A percentile compares a stretch with the other conserved stretches of the same genome.
These are phyloP conservation scores for Anthopleura xanthogrammica DNA, from an alignment of 92 coral and sea anemone genomes.

Conservation along the genomic window DNA sequence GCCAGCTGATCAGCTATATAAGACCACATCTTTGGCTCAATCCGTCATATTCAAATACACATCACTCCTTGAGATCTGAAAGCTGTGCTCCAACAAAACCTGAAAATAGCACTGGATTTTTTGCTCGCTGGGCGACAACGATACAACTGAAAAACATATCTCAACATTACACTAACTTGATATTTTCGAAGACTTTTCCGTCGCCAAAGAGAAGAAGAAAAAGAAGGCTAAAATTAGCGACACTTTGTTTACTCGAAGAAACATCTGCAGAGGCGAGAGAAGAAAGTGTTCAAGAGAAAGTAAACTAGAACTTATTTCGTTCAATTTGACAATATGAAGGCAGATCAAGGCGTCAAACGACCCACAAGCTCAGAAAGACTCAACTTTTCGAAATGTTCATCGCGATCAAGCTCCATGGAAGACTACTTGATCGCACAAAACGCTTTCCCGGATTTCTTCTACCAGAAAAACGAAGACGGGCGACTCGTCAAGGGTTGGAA, in stretches of 20 bases:
- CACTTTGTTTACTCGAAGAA: not conserved
- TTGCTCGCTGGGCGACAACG: too few species aligned
- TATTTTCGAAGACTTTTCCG: too few species aligned
- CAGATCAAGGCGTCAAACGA: constrained; percentile 24
- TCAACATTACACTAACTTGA: too few species aligned
- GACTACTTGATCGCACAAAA: constrained; percentile 30
- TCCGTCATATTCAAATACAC: constrained; percentile 4
- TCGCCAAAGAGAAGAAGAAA: not conserved
- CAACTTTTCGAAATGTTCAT: constrained; percentile 17
- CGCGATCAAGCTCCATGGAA: constrained; percentile 18
- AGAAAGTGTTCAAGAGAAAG: constrained; percentile 21
- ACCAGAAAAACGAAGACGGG: constrained; percentile 32
- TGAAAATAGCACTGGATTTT: not conserved
- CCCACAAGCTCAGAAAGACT: constrained; percentile 35
- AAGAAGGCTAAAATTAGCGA: not conserved
- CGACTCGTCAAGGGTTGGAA: constrained; percentile 23
- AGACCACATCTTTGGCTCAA: constrained; percentile 2
- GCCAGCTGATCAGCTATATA: constrained; percentile 27
- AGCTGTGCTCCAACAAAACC: not conserved
- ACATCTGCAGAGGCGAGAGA: not conserved
- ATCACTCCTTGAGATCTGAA: not conserved
- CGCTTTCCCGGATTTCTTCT: constrained; percentile 35
- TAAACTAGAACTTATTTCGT: not conserved
- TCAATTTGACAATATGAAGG: constrained; percentile 6
- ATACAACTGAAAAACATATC: too few species aligned